Conservation (phyloP, 2,113 vertebrate genomes). For the Corythaixoides concolor region DNA sequence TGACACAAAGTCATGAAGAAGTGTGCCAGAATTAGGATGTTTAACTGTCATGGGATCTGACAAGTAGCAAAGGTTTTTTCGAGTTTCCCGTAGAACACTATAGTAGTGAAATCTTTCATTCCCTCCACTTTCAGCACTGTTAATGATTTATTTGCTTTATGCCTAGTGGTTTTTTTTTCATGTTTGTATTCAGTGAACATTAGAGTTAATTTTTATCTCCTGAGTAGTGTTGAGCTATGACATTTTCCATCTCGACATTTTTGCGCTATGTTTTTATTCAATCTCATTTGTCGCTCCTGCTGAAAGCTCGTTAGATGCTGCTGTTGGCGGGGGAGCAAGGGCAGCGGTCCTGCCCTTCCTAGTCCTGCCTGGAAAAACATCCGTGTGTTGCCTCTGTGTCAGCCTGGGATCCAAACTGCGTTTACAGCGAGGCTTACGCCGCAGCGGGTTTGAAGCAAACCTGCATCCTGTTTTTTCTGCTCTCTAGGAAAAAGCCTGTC, state of each 20-base stretch:
- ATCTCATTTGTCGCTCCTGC: neutral
- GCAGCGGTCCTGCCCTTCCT: neutral
- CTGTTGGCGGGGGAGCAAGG: neutral
- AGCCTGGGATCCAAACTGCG: neutral
- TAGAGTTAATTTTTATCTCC: neutral
- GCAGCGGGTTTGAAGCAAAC: fast-evolving
- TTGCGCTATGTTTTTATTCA: neutral
- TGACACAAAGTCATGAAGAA: neutral
- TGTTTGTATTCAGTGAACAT: neutral
- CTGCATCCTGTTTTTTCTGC: neutral
- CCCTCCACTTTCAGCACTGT: neutral
- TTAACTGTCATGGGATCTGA: neutral
- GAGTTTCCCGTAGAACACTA: neutral
- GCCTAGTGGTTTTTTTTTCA: neutral
- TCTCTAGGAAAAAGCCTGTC: fast-evolving
- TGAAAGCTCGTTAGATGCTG: neutral
- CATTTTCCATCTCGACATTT: neutral
- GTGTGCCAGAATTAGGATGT: neutral
- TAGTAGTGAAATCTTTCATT: constrained; percentile 14
- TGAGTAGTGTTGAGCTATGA: neutral
- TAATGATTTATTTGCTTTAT: neutral
- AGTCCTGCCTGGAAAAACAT: neutral
- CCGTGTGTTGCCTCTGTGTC: neutral
- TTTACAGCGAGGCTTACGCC: neutral
- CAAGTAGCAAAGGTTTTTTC: neutral